Evolutionary conservation across 1,140 invertebrate species (phyloP).

Genomic region (Zaprionus lachaisei): DNA sequence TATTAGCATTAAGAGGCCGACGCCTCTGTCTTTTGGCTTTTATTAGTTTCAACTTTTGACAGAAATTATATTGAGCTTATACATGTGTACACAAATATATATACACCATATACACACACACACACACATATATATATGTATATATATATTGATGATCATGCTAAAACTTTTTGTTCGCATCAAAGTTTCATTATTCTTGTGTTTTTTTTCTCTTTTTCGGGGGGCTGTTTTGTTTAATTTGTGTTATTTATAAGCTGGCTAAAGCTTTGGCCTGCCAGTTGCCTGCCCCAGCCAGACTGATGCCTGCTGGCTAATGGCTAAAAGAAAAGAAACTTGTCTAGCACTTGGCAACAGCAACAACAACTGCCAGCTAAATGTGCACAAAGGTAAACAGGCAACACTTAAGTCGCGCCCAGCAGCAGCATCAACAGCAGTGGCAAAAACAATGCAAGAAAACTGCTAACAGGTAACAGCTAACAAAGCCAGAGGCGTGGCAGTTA

Average conservation of each 20-base stretch:
- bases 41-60: constrained; percentile 82
- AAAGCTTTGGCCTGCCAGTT: constrained; percentile 59
- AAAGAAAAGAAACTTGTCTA: constrained; percentile 53
- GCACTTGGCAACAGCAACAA: constrained; percentile 54
- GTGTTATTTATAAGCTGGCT: constrained; percentile 73
- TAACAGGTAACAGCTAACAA: constrained; percentile 30
- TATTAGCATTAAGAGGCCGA: constrained; percentile 69
- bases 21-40: constrained; percentile 63
- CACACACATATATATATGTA: constrained; percentile 29
- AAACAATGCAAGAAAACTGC: constrained; percentile 65
- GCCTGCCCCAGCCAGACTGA: constrained; percentile 23
- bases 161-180: constrained; percentile 55
- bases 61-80: constrained; percentile 79
- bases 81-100: constrained; percentile 23
- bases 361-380: constrained; percentile 71
- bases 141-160: constrained; percentile 63
- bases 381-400: constrained; percentile 74
- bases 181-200: constrained; percentile 66
- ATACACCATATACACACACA: background rate
- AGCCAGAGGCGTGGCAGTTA: constrained; percentile 7
- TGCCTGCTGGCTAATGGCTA: constrained; percentile 40
- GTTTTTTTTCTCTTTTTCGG: constrained; percentile 12
- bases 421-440: constrained; percentile 40
- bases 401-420: constrained; percentile 62
- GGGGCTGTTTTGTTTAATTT: constrained; percentile 72